A percentile compares a stretch with the other conserved stretches of the same genome.
Conservation (phyloP, 2,113 vertebrate species). For the Aramus guarauna region DNA sequence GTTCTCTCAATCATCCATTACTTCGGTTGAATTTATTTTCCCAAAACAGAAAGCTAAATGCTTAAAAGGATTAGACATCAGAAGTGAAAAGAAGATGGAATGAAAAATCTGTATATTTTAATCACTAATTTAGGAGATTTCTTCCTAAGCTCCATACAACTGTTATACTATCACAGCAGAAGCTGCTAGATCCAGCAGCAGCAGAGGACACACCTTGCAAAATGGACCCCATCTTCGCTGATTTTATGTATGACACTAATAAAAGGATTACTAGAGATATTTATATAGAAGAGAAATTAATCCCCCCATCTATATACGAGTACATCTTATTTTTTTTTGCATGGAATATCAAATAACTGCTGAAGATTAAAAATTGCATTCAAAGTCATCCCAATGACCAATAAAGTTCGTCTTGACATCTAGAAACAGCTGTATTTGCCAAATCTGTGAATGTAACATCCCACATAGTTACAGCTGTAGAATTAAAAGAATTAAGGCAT, state of each 20-base stretch:
- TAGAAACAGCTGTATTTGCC: background rate
- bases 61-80: background rate
- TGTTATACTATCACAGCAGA: background rate
- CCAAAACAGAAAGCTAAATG: background rate
- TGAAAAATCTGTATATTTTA: background rate
- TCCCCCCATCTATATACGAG: background rate
- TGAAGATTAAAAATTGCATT: background rate
- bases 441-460: background rate
- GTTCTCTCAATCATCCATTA: background rate
- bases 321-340: background rate
- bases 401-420: background rate
- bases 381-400: background rate
- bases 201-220: background rate
- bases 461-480: background rate
- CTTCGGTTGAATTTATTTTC: background rate
- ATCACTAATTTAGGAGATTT: background rate
- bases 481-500: background rate
- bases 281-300: background rate
- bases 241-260: background rate
- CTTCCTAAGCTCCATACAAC: background rate
- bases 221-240: background rate
- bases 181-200: background rate
- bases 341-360: background rate
- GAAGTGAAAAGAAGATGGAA: background rate
- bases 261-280: background rate